phyloP scores from a whole-genome alignment of 2,113 vertebrate genomes.

The Pleuronectes platessa region DNA sequence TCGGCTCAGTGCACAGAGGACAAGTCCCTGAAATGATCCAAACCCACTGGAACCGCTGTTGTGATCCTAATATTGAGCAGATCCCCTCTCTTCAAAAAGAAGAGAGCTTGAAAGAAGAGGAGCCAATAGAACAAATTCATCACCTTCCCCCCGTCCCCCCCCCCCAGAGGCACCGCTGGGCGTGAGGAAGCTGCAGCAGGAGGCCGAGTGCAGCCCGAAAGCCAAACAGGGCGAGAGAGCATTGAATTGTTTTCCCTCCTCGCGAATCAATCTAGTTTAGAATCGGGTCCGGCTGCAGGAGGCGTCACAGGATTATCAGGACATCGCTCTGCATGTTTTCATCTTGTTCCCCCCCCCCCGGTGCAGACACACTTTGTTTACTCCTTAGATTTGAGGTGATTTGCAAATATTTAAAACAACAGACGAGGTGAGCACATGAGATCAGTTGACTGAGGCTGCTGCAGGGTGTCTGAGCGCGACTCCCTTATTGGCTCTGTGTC shows the following conservation, averaged over 20 bases:
- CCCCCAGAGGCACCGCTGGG: constrained; percentile 21
- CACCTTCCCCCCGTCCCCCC: not conserved
- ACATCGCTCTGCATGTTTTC: constrained; percentile 4
- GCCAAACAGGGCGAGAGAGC: constrained; percentile 31
- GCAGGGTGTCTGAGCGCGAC: not conserved
- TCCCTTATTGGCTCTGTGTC: constrained; percentile 13
- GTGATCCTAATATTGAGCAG: constrained; percentile 28
- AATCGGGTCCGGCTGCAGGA: constrained; percentile 17
- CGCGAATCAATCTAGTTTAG: constrained; percentile 58
- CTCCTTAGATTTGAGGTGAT: constrained; percentile 5
- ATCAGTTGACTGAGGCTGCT: no score
- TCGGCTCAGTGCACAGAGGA: no score
- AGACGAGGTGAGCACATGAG: no score
- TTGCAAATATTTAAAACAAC: not conserved
- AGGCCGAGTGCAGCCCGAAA: constrained; percentile 18
- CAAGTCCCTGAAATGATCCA: constrained; percentile 28
- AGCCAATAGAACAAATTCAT: not conserved
- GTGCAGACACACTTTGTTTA: not conserved
- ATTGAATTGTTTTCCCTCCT: constrained; percentile 60
- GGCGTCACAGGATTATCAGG: constrained; percentile 21
- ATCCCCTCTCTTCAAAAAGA: not conserved
- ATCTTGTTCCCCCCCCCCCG: not conserved
- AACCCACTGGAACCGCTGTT: constrained; percentile 28
- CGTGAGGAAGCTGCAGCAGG: constrained; percentile 21
- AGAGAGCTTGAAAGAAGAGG: constrained; percentile 17